Evolutionary conservation across 2,797 vertebrate genomes (phyloP).

Genomic region (Stomatorhinus walkeri): DNA sequence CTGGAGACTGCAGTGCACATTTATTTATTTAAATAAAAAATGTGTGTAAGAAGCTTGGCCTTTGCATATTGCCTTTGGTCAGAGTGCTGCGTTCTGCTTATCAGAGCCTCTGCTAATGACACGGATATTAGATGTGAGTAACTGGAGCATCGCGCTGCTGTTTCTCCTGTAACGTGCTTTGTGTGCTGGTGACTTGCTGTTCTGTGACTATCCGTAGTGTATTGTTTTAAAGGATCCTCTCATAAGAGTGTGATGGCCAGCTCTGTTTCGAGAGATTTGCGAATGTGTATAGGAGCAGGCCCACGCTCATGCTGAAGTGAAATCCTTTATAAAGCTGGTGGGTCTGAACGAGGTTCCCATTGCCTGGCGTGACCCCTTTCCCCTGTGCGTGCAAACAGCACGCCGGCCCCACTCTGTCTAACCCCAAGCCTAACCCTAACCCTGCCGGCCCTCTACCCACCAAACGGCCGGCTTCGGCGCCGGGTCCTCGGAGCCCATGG

Average conservation of each 20-base stretch:
- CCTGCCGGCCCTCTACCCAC: not conserved
- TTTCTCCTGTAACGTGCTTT: not conserved
- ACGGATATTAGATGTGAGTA: not conserved
- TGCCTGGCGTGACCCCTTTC: not conserved
- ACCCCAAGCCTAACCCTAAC: not conserved
- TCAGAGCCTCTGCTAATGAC: not conserved
- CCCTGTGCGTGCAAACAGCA: not conserved
- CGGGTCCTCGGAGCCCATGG: not conserved
- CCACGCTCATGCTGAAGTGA: not conserved
- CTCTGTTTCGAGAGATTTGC: not conserved
- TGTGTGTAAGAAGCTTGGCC: not conserved
- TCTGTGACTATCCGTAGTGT: not conserved
- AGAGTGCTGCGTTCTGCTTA: not conserved
- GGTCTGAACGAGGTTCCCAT: not conserved
- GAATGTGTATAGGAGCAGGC: not conserved
- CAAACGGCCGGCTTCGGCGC: not conserved
- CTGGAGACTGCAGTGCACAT: not conserved
- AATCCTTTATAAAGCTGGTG: not conserved
- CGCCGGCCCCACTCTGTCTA: not conserved
- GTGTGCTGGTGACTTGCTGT: not conserved
- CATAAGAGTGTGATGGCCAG: not conserved
- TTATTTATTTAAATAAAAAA: conserved; percentile 3
- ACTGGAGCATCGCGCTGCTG: not conserved
- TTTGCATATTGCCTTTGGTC: not conserved
- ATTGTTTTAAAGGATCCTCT: not conserved